Evolutionary conservation across 2,113 vertebrate genomes (phyloP), one percentile per base, ranked within the genome.

Genomic region (Bufo bufo): DNA sequence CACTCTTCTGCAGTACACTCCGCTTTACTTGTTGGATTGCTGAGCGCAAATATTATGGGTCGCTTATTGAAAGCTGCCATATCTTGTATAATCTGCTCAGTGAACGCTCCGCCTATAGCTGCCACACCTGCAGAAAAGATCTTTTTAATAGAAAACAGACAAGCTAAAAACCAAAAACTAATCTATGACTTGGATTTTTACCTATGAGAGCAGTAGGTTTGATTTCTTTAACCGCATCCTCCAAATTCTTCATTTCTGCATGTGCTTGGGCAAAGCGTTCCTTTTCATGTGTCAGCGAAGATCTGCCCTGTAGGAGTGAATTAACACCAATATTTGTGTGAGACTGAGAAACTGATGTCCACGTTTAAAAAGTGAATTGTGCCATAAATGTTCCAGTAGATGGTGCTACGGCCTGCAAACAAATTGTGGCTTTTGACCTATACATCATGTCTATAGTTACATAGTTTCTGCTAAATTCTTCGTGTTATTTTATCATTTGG

Each of bases 21-120:
- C 12, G 98, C 97, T 94, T 99, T 99, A 93, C 97, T 99, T 77
- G 98, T 99, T 3, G 98, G 98, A 91, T 99, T 99, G 92, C 98
- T 99, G 91, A 99, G 96, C 86, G 98, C 98, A 88, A 99, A 99
- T 93, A 99, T 97, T 89, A 99, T 96, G 2, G 98, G 98, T 8
- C 54, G 93, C 75, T 99, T 77, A 66, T 99, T 99, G 90, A 97
- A 95, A 74, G 93, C 91, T 69, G 98, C 97, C 98, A 99, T 99
- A 85, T 96, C 95, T 87, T 93, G 95, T 92, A 99, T 95, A 91
- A 99, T 97, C 85, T 96, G 92, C 90, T 97, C 91, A 0, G 97
- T 96, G 92, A 99, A 99, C 14, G 98, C 98, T 82, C 98, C 98
- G 20, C 95, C 91, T 75, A 99, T 89, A 45, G 98, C 98, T 65